Conservation (phyloP, 1,140 invertebrate genomes). For the Helicorthomorpha holstii region DNA sequence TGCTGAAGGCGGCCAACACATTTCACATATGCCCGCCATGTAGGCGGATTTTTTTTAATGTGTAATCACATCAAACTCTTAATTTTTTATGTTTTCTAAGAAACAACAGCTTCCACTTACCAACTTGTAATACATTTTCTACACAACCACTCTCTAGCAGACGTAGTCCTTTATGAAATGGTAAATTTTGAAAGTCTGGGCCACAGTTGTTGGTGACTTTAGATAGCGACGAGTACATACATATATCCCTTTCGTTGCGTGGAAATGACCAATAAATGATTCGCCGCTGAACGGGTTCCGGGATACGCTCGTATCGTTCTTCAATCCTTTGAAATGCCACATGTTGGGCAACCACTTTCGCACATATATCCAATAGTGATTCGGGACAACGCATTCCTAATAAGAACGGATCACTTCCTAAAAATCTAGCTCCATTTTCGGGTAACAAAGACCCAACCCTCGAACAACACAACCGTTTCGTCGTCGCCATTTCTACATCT, state of each 20-base stretch:
- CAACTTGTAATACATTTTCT: conserved; percentile 69
- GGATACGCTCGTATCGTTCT: conserved; percentile 66
- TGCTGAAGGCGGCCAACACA: too few relatives aligned
- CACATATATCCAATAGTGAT: conserved; percentile 58
- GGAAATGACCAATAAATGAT: conserved; percentile 81
- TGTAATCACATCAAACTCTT: too few relatives aligned
- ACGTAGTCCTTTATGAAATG: conserved; percentile 67
- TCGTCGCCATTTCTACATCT: conserved; percentile 28
- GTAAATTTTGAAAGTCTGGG: conserved; percentile 51
- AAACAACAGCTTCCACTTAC: conserved; percentile 52
- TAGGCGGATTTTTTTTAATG: too few relatives aligned
- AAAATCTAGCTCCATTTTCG: conserved; percentile 13
- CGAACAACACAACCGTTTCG: conserved; percentile 26
- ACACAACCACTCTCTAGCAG: conserved; percentile 60
- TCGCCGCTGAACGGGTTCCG: conserved; percentile 66
- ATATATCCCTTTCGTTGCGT: conserved; percentile 65
- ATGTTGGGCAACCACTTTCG: conserved; percentile 62
- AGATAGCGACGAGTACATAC: conserved; percentile 70
- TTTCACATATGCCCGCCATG: too few relatives aligned
- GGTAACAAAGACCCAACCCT: conserved; percentile 13
- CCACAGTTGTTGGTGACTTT: conserved; percentile 25
- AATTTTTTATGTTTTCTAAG: too few relatives aligned
- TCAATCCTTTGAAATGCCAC: conserved; percentile 72
- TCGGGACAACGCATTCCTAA: conserved; percentile 23
- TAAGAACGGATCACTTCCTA: conserved; percentile 15